Evolutionary conservation across 2,113 vertebrate genomes (phyloP), one percentile per base, ranked within the genome.

Genomic region (Lepus americanus): DNA sequence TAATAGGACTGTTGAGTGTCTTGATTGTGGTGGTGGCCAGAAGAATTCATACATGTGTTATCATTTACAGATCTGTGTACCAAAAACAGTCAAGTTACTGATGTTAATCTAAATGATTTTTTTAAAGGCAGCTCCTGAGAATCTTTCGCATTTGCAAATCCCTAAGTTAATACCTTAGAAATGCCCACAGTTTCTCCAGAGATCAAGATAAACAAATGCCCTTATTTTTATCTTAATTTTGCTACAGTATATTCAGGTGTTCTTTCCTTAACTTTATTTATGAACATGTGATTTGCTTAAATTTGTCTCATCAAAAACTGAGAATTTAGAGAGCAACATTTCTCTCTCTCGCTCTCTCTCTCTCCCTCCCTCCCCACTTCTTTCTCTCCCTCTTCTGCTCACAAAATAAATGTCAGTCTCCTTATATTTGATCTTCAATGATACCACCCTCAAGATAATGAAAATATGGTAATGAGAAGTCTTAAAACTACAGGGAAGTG

Each of bases 401-500:
- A 87, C 64, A 72, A 19, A 66, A 73, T 76, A 91, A 96, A 63
- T 92, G 82, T 81, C 6, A 19, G 55, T 76, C 27, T 3, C 0
- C 22, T 72, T 78, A 63, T 0, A 67, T 20, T 79, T 66, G 22
- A 23, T 92, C 25, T 51, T 80, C 64, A 72, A 59, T 17, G 33
- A 79, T n/a, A 90, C 66, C 53, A 82, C 90, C 89, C 69, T 0
- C n/a, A 51, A 31, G 44, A 73, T 61, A 95, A 89, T 64, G 64
- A 88, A 74, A 94, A 0, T 5, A 9, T 73, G 69, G 89, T 91
- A 94, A 94, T 94, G 0, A 0, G 64, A 73, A 90, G 94, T 94
- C 63, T 82, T 96, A 66, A 93, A 97, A 89, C 76, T 72, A 88
- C 87, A 61, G 0, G 70, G 66, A 81, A 78, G 90, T 80, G 16